Conservation (phyloP, 2,888 invertebrate genomes). For the Drosophila kambysellisi region DNA sequence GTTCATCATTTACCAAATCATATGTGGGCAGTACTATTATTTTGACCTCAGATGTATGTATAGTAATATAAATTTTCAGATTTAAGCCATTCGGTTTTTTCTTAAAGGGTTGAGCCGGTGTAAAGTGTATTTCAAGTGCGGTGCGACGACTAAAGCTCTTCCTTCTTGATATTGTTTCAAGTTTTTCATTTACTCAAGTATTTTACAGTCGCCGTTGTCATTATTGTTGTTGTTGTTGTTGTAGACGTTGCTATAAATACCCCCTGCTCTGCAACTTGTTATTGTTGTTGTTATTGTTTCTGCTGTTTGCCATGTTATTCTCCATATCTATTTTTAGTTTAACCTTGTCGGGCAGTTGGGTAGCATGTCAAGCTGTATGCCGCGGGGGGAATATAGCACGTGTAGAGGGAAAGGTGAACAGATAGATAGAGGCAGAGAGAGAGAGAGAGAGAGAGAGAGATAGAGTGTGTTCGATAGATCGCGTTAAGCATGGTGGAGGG, state of each 20-base stretch:
- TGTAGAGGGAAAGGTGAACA: neutral
- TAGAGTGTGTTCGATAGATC: neutral
- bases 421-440: neutral
- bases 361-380: conserved; percentile 29
- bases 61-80: neutral
- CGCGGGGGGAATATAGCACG: neutral
- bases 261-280: conserved; percentile 63
- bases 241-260: conserved; percentile 61
- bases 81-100: neutral
- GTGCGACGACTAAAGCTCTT: neutral
- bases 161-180: conserved; percentile 37
- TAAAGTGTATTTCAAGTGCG: conserved; percentile 32
- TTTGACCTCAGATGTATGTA: neutral
- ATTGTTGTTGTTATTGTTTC: conserved; percentile 30
- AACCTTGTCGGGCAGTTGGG: conserved; percentile 62
- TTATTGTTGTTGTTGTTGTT: conserved; percentile 28
- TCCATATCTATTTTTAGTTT: conserved; percentile 77
- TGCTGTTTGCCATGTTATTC: conserved; percentile 63
- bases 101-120: neutral
- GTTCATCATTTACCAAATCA: neutral
- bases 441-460: neutral
- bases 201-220: conserved; percentile 41
- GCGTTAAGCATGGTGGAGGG: neutral
- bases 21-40: neutral
- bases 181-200: conserved; percentile 52